Evolutionary conservation across 2,888 invertebrate genomes (phyloP), one percentile per base, ranked within the genome.

Genomic region (Argyra leucocephala): DNA sequence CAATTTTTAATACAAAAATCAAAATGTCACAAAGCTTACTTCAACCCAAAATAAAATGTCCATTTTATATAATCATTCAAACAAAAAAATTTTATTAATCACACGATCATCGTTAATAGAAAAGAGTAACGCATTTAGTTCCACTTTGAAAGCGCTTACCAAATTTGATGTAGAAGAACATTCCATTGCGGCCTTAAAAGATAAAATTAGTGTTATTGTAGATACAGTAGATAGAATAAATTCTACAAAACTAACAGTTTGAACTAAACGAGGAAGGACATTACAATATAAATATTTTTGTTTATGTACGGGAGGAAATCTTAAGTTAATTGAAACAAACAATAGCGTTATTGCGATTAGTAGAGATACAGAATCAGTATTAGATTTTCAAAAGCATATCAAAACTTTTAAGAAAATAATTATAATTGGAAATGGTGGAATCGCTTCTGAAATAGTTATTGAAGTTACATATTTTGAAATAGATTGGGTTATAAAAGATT

Each of bases 351-450:
- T 97, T 31, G 75, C 96, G 67, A 94, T 94, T 3, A 95, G 98
- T 68, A 84, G 97, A 72, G 97, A 98, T 75, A 96, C 95, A 1
- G 95, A 97, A 76, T 96, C 96, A 12, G 94, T 96, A 0, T 81
- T 85, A 72, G 84, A 86, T 67, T 89, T 97, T 74, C 86, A 91
- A 72, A 77, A 84, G 31, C 86, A 85, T 74, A 79, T 99, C 12
- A 79, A 81, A 65, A 78, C 81, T 65, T 86, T 94, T 0, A 85
- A 84, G 61, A 86, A 85, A 78, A 84, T 99, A 73, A 78, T 92
- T 0, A 83, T 99, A 61, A 86, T 99, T 63, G 99, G 99, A 10
- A 99, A 99, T 83, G 99, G 99, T 37, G 99, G 99, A 18, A 99
- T 99, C 74, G 99, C 99, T 59, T 96, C 96, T 58, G 99, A 99